A percentile compares a stretch with the other conserved stretches of the same genome.
These are phyloP conservation scores for Hyposmocoma kahamanoa DNA, from an alignment of 1,140 invertebrate species.

Conservation along the genomic window DNA sequence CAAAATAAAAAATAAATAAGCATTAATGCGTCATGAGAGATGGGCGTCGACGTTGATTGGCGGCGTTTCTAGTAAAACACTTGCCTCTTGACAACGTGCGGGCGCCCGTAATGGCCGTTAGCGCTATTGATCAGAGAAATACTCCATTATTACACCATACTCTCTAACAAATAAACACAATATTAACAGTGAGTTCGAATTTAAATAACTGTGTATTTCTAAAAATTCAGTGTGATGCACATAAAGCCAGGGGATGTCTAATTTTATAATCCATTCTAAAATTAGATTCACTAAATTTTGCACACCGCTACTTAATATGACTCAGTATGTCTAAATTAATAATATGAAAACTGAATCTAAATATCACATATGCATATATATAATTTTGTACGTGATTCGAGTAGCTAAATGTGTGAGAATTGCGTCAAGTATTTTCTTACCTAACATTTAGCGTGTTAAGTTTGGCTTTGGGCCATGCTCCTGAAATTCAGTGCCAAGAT, in stretches of 20 bases:
- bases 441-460: slow-evolving; percentile 16
- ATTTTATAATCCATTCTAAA: neutral
- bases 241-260: slow-evolving; percentile 15
- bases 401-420: no score
- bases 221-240: slow-evolving; percentile 9
- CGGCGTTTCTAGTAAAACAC: slow-evolving; percentile 72
- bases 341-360: no score
- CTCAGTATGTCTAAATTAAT: no score
- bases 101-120: slow-evolving; percentile 74
- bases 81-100: slow-evolving; percentile 74
- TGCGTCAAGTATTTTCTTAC: slow-evolving; percentile 21
- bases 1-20: slow-evolving; percentile 65
- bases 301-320: no score
- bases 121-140: slow-evolving; percentile 67
- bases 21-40: slow-evolving; percentile 71
- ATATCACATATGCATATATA: no score
- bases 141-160: slow-evolving; percentile 39
- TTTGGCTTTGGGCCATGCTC: slow-evolving; percentile 58
- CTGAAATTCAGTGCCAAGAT: slow-evolving; percentile 53
- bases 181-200: neutral
- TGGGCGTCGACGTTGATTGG: slow-evolving; percentile 63
- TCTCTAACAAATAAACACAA: neutral
- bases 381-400: no score
- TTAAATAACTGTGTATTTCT: neutral
- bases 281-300: no score